Conservation (phyloP, 2,113 vertebrate genomes). For the Butastur rufipennis region DNA sequence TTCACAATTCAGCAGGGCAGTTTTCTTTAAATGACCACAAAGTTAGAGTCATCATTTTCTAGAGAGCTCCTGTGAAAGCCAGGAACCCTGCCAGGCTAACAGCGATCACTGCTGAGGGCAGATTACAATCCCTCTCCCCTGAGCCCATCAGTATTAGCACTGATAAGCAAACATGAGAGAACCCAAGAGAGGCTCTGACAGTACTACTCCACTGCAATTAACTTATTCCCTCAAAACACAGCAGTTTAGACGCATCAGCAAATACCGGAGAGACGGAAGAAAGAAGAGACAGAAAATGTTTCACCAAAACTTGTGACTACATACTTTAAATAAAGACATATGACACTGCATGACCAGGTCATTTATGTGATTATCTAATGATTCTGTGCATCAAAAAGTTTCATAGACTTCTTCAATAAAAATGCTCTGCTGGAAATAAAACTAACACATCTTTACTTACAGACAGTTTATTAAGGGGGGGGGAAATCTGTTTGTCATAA, state of each 20-base stretch:
- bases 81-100: not conserved
- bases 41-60: not conserved
- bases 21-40: not conserved
- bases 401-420: not conserved
- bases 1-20: not conserved
- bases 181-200: not conserved
- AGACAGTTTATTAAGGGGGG: not conserved
- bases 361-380: not conserved
- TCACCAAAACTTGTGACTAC: not conserved
- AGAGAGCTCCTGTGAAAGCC: not conserved
- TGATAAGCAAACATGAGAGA: not conserved
- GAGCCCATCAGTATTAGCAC: not conserved
- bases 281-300: not conserved
- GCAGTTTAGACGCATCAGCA: not conserved
- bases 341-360: not conserved
- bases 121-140: not conserved
- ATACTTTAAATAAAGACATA: not conserved
- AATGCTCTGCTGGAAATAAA: not conserved
- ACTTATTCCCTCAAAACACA: not conserved
- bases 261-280: not conserved
- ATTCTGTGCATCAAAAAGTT: not conserved
- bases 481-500: too few relatives aligned
- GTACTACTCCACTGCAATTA: not conserved
- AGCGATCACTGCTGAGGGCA: not conserved
- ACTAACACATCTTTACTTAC: not conserved